These are phyloP conservation scores for Thunnus maccoyii DNA, from an alignment of 2,113 vertebrate genomes.

Conservation along the genomic window DNA sequence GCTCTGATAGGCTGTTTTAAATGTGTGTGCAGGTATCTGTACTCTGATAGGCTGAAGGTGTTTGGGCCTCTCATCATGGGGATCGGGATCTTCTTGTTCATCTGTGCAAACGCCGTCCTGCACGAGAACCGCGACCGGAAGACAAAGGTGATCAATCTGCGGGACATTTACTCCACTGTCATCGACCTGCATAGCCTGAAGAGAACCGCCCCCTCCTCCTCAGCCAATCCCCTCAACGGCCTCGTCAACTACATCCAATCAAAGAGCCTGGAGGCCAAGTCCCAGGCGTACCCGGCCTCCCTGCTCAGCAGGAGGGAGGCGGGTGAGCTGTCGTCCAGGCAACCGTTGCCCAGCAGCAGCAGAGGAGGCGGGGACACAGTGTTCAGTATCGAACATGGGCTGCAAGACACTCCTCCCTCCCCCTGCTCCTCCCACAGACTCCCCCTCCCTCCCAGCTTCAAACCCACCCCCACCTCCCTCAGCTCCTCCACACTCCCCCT, in stretches of 20 bases:
- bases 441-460: constrained; percentile 15
- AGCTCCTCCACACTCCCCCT: constrained; percentile 60
- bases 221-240: constrained; percentile 47
- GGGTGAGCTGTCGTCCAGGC: neutral
- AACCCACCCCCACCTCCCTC: constrained; percentile 15
- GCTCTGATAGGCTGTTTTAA: neutral
- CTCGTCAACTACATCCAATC: constrained; percentile 66
- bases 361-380: constrained; percentile 2
- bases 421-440: constrained; percentile 11
- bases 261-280: constrained; percentile 63
- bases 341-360: neutral
- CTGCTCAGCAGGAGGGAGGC: constrained; percentile 31
- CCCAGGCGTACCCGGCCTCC: constrained; percentile 7
- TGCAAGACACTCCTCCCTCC: neutral
- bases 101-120: constrained; percentile 95
- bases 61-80: constrained; percentile 97
- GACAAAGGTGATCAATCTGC: constrained; percentile 96
- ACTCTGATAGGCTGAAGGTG: constrained; percentile 96
- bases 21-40: constrained; percentile 84
- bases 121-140: constrained; percentile 96
- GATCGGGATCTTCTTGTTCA: constrained; percentile 97
- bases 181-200: constrained; percentile 69
- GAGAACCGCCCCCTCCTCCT: neutral
- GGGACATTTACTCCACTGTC: constrained; percentile 84
- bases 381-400: constrained; percentile 58